Evolutionary conservation across 1,140 invertebrate species (phyloP).

Genomic region (Drosophila oshimai): DNA sequence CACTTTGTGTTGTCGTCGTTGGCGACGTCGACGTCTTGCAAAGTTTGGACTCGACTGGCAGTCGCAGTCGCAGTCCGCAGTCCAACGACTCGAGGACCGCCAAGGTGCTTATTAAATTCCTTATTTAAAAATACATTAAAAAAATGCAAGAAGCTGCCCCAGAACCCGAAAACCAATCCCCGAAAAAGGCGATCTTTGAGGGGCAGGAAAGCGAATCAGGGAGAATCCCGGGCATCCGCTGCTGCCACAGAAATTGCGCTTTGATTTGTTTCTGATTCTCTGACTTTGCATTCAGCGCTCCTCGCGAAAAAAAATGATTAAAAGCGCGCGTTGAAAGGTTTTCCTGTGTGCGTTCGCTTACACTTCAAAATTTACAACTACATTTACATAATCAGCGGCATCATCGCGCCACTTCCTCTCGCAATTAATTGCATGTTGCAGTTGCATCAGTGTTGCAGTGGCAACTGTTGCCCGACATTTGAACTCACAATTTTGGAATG

Average conservation of each 20-base stretch:
- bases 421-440: slow-evolving; percentile 62
- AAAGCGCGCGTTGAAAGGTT: slow-evolving; percentile 73
- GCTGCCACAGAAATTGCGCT: slow-evolving; percentile 36
- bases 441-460: slow-evolving; percentile 29
- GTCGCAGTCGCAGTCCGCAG: slow-evolving; percentile 19
- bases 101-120: slow-evolving; percentile 81
- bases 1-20: slow-evolving; percentile 76
- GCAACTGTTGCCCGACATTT: slow-evolving; percentile 39
- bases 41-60: slow-evolving; percentile 20
- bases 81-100: slow-evolving; percentile 66
- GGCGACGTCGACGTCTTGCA: slow-evolving; percentile 53
- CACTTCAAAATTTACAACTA: too few relatives aligned
- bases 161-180: slow-evolving; percentile 49
- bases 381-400: slow-evolving; percentile 47
- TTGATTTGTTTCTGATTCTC: slow-evolving; percentile 63
- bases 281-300: slow-evolving; percentile 54
- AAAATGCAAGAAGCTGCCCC: slow-evolving; percentile 76
- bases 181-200: slow-evolving; percentile 6
- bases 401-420: slow-evolving; percentile 14
- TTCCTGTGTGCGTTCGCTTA: slow-evolving; percentile 51
- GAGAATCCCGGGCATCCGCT: slow-evolving; percentile 22
- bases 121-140: slow-evolving; percentile 82
- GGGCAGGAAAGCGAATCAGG: background rate
- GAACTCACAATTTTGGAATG: background rate
- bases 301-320: slow-evolving; percentile 60